These are phyloP conservation scores for Ginglymostoma cirratum DNA, from an alignment of 2,113 vertebrate genomes.

Conservation along the genomic window DNA sequence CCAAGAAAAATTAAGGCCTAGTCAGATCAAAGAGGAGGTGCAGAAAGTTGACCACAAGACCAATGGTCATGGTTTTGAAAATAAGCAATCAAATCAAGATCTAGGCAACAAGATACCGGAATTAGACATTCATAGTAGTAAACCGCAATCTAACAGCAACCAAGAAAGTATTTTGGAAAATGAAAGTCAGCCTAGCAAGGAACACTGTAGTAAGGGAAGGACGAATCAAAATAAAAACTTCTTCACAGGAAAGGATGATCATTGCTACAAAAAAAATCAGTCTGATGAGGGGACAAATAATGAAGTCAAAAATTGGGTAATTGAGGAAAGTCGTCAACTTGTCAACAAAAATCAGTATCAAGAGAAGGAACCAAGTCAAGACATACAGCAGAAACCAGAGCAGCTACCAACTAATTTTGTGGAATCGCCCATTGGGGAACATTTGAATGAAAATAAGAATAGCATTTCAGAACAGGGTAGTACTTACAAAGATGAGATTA, in stretches of 20 bases:
- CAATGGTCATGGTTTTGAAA: not conserved
- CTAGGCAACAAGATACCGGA: not conserved
- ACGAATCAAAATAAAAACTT: not conserved
- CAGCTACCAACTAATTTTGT: not conserved
- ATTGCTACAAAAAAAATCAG: not conserved
- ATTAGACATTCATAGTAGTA: not conserved
- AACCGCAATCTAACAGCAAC: not conserved
- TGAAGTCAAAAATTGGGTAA: not conserved
- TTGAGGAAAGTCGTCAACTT: conserved; percentile 1
- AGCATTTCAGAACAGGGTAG: not conserved
- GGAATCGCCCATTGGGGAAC: not conserved
- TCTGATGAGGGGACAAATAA: not conserved
- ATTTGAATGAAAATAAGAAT: not conserved
- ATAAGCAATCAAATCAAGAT: not conserved
- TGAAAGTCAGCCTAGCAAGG: not conserved
- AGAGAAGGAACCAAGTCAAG: not conserved
- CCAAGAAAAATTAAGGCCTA: not conserved
- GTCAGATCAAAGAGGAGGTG: not conserved
- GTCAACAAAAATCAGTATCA: not conserved
- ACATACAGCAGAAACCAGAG: not conserved
- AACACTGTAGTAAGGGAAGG: not conserved
- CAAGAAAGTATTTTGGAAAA: not conserved
- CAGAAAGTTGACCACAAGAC: not conserved
- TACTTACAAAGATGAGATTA: not conserved
- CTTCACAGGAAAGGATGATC: not conserved